Evolutionary conservation across 2,888 invertebrate genomes (phyloP), one percentile per base, ranked within the genome.

Genomic region (Caenorhabditis japonica): DNA sequence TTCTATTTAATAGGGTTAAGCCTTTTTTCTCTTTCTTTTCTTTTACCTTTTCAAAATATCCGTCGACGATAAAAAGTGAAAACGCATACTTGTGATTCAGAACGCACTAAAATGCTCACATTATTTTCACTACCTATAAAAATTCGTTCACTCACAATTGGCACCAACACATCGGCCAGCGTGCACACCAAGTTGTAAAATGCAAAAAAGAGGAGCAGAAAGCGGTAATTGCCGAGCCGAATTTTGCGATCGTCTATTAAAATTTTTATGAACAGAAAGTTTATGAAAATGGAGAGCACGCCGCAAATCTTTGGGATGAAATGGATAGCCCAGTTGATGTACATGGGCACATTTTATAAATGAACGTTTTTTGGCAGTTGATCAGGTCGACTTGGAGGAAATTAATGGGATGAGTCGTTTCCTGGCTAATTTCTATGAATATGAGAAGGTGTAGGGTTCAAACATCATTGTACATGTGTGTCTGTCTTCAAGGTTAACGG

Each of bases 1-100:
- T n/a, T n/a, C n/a, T n/a, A n/a, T n/a, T n/a, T n/a, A n/a, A n/a
- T n/a, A n/a, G n/a, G n/a, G n/a, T n/a, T n/a, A n/a, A n/a, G n/a
- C n/a, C n/a, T n/a, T n/a, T n/a, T n/a, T n/a, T n/a, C n/a, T n/a
- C n/a, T n/a, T n/a, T n/a, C n/a, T n/a, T n/a, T n/a, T n/a, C n/a
- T n/a, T n/a, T n/a, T n/a, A 68, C 68, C 38, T 55, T 13, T 13
- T 34, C 34, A 43, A 71, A 71, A n/a, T 33, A 23, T n/a, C 70
- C 70, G 39, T 58, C 62, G 3, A 38, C 23, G 4, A 62, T 25
- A 23, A 55, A 62, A 10, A 71, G 38, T 1, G 53, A 51, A n/a
- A 71, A 61, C 17, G 51, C 70, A 13, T 52, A 36, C 3, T 52
- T 43, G 27, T 41, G 27, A 17, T 23, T 39, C 13, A 38, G 21